Evolutionary conservation across 1,140 invertebrate genomes (phyloP), one percentile per base, ranked within the genome.

Genomic region (Vanessa tameamea): DNA sequence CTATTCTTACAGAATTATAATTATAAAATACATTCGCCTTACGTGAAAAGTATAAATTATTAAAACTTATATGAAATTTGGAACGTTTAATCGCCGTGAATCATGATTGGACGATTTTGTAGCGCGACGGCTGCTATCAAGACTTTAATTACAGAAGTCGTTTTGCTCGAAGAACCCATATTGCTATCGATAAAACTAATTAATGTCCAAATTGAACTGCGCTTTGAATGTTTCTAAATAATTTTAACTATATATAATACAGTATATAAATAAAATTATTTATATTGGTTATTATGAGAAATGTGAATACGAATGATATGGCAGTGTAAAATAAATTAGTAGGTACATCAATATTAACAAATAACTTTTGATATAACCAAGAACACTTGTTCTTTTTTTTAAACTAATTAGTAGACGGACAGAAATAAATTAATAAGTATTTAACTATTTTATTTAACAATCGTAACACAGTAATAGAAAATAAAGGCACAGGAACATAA

Each of bases 151-250:
- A 69, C 47, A 63, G 15, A 47, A 69, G 51, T 69, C 53, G 51
- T 68, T 66, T 68, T 68, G 66, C 37, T 69, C 48, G n/a, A 47
- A 26, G 50, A 31, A 57, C 16, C 67, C 53, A 23, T 69, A 55
- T 69, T 69, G 51, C 37, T 55, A 59, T 69, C 67, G 67, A 55
- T 69, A 59, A 59, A 69, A 69, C 16, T 69, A 69, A 69, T 69
- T 69, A 69, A 69, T 69, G 55, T 59, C 53, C 12, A 59, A 69
- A 47, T 59, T 59, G 23, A 69, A 69, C 53, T 43, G 50, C 64
- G 64, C 64, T 59, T 57, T 31, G n/a, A 16, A 68, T 20, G 51
- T 9, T 16, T 55, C n/a, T n/a, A 55, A 55, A 55, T 16, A 55
- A 20, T 8, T n/a, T 55, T 20, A 55, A 20, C n/a, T 13, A 53